phyloP scores from a whole-genome alignment of 2,113 vertebrate species.

The Chrysemys picta region DNA sequence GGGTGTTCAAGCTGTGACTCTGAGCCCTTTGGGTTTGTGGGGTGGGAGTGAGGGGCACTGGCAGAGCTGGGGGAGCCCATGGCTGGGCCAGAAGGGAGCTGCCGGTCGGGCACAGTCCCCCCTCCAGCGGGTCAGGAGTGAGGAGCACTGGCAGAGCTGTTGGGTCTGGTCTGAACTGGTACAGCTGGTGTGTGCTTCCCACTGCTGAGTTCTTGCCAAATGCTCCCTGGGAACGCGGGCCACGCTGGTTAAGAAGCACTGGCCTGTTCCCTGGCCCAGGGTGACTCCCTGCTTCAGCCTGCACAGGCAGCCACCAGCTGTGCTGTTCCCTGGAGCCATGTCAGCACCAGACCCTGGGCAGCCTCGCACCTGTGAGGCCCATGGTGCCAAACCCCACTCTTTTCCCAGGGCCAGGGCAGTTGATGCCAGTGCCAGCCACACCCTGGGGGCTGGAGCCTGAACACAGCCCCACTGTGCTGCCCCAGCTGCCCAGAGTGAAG shows the following conservation, averaged over 20 bases:
- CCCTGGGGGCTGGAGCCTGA: background rate
- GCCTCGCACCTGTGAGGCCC: background rate
- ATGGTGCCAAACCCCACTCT: background rate
- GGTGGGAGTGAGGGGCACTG: background rate
- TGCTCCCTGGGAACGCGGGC: background rate
- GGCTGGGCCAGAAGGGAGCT: background rate
- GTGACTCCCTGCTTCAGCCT: background rate
- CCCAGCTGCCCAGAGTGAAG: background rate
- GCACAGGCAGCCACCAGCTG: background rate
- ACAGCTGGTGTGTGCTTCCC: background rate
- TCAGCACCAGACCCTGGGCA: background rate
- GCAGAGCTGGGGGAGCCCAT: background rate
- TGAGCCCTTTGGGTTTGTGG: background rate
- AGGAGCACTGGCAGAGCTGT: too few species aligned
- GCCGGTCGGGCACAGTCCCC: too few species aligned
- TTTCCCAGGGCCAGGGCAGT: background rate
- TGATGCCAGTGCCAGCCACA: background rate
- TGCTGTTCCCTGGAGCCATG: background rate
- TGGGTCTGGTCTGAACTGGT: too few species aligned
- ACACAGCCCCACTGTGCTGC: background rate
- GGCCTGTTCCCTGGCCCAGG: background rate
- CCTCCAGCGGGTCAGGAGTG: background rate
- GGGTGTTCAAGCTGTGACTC: background rate
- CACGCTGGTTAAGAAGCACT: background rate
- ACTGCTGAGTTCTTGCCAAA: background rate